Evolutionary conservation across 2,888 invertebrate species (phyloP).

Genomic region (Caradrina kadenii): DNA sequence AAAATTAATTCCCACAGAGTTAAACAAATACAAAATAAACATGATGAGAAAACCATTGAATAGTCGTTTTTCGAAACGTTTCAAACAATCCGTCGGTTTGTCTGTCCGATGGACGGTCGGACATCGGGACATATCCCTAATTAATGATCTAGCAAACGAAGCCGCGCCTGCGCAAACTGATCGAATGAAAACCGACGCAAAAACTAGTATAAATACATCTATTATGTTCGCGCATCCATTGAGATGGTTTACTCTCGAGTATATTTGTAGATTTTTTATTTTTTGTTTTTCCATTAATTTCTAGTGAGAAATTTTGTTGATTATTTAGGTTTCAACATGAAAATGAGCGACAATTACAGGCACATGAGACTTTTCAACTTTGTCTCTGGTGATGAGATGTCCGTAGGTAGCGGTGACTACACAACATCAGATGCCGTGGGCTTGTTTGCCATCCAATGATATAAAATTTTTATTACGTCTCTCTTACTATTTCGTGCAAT

Average conservation of each 20-base stretch:
- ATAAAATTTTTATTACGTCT: no score
- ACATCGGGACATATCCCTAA: constrained; percentile 77
- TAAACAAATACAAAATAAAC: constrained; percentile 34
- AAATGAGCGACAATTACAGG: no score
- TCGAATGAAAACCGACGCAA: constrained; percentile 78
- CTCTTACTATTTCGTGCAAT: no score
- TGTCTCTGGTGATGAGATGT: no score
- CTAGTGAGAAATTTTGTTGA: no score
- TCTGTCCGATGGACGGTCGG: constrained; percentile 67
- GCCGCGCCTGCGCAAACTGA: constrained; percentile 69
- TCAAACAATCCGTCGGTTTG: constrained; percentile 63
- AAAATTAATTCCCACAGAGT: constrained; percentile 54
- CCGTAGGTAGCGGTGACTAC: no score
- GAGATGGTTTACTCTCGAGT: constrained; percentile 46
- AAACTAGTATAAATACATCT: constrained; percentile 76
- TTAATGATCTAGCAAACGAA: constrained; percentile 82
- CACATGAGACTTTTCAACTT: no score
- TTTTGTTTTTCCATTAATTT: no score
- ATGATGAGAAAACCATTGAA: constrained; percentile 51
- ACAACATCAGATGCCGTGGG: no score
- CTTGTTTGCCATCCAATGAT: no score
- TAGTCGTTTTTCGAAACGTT: constrained; percentile 58
- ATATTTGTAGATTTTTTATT: no score
- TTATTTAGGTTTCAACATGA: no score
- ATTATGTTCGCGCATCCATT: constrained; percentile 67